Conservation (phyloP, 2,888 invertebrate genomes). For the Mythimna loreyi region DNA sequence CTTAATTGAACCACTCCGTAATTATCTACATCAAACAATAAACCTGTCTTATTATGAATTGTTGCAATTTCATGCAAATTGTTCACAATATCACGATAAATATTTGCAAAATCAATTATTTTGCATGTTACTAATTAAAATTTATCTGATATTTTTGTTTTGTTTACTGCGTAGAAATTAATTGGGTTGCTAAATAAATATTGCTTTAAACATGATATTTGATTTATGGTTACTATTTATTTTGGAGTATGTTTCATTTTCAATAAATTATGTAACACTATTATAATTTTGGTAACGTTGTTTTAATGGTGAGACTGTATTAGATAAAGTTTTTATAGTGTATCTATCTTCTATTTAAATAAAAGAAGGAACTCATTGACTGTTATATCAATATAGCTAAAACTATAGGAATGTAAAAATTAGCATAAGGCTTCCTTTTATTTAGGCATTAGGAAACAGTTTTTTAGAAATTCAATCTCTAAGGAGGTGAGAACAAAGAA, state of each 20-base stretch:
- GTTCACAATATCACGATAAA: conserved; percentile 28
- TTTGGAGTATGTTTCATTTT: not conserved
- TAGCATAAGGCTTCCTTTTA: too few species aligned
- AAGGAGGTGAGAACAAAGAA: too few species aligned
- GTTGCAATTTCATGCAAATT: conserved; percentile 63
- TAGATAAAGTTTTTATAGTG: too few species aligned
- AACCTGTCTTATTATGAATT: conserved; percentile 50
- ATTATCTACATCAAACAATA: conserved; percentile 46
- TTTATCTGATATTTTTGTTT: conserved; percentile 37
- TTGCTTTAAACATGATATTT: not conserved
- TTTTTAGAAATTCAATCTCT: too few species aligned
- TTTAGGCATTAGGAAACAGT: too few species aligned
- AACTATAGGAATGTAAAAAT: too few species aligned
- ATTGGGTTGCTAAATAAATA: conserved; percentile 20
- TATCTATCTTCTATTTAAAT: too few species aligned
- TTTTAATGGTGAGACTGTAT: not conserved
- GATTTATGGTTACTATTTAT: not conserved
- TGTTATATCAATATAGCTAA: too few species aligned
- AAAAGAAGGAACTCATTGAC: too few species aligned
- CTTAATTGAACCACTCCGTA: conserved; percentile 30
- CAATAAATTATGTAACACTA: not conserved
- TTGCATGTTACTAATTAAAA: conserved; percentile 39
- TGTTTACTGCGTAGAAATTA: conserved; percentile 11
- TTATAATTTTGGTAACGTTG: not conserved
- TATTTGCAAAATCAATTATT: conserved; percentile 43